Base-by-base conservation (phyloP, 1,140 invertebrate species). In the Drosophila chauvacae region DNA sequence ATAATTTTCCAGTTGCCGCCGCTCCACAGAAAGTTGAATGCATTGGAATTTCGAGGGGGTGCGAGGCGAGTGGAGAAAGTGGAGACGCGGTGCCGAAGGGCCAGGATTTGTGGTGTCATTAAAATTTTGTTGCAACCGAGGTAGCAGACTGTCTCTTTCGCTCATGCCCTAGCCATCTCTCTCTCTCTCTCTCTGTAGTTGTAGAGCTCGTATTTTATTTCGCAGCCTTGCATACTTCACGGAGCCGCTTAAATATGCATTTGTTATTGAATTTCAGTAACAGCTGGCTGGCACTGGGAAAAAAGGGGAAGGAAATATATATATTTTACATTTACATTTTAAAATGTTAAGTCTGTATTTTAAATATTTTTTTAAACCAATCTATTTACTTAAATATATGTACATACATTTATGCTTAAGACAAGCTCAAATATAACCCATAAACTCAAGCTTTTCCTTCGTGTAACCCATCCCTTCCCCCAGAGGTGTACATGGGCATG, bases 221-320 rank as follows among this genome's bases (percentile, higher is more conserved):
- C 53, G 37, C 53, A 3, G 14, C n/a, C 50, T 66, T 59, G 58
- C 68, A 57, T 69, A 77, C 55, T 66, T 53, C 63, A 42, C 48
- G 18, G 53, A 47, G 57, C 37, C 71, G 53, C 62, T 82, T 82
- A 82, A 82, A 79, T 81, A 82, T 81, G 75, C 80, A 82, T 83
- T 79, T 78, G 59, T 83, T 82, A 82, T 83, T 83, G 81, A 80
- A 84, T 83, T 83, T 76, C 30, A 61, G 66, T 73, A 77, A 57
- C 65, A 81, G 78, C 48, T 76, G 47, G 42, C 41, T 39, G 33
- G 14, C 53, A 56, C 53, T 39, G 20, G 1, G 4, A 56, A 35
- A 51, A 51, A 51, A 50, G 18, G 1, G 2, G 16, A 7, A 4
- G 16, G 2, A 9, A n/a, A 28, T 3, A 11, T n/a, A 50, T 50